Conservation (phyloP, 2,888 invertebrate genomes). For the Limnephilus marmoratus region DNA sequence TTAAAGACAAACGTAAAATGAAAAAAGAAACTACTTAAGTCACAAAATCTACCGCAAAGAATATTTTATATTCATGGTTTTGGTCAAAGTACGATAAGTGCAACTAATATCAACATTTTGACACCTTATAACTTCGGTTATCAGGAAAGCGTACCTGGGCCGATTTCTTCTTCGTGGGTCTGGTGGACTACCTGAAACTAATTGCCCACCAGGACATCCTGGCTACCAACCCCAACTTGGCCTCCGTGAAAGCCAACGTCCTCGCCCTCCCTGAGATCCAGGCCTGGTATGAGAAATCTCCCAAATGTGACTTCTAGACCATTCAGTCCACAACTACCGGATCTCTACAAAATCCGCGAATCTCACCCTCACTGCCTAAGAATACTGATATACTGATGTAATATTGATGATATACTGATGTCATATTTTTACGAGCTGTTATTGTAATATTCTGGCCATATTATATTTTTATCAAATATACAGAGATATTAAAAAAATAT, state of each 20-base stretch:
- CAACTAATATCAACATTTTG: no score
- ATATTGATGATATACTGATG: no score
- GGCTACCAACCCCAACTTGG: conserved; percentile 74
- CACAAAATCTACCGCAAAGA: no score
- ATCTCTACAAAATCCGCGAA: not conserved
- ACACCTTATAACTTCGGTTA: no score
- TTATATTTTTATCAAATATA: not conserved
- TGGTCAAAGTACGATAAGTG: not conserved
- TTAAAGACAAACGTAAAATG: not conserved
- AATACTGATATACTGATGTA: not conserved
- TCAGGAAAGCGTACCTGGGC: conserved; percentile 75
- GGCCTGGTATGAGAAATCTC: conserved; percentile 77
- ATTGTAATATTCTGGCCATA: not conserved
- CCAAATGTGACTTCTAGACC: conserved; percentile 69
- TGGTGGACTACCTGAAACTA: conserved; percentile 73
- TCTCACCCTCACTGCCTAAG: not conserved
- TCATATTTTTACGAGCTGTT: not conserved
- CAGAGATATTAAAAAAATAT: not conserved
- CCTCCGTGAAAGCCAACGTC: conserved; percentile 74
- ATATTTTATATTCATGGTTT: not conserved
- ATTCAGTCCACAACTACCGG: not conserved
- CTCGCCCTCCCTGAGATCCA: conserved; percentile 75
- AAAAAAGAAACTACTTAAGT: not conserved
- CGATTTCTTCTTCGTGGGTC: conserved; percentile 75
- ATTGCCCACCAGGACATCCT: conserved; percentile 72